Base-by-base conservation (phyloP, 2,888 invertebrate genomes). In the Drosophila mimetica region DNA sequence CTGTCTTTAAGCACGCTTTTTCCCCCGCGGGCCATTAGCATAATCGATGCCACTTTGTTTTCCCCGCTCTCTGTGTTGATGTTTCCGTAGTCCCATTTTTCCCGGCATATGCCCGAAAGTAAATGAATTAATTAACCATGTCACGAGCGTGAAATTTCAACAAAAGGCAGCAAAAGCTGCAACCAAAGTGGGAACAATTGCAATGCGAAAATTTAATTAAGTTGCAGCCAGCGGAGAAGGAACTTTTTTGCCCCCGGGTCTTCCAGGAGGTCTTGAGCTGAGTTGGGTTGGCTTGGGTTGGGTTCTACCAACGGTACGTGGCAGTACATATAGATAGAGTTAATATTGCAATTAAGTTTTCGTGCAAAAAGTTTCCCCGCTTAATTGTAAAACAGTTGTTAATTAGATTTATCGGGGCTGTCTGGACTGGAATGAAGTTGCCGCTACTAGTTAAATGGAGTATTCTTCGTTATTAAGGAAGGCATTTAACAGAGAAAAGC, bases 51-150 rank as follows among this genome's bases (percentile, higher is more conserved):
- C 77, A 82, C 71, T 75, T 80, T 81, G 67, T 78, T 79, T 61
- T 46, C 48, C 11, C 52, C 20, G 48, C 18, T 22, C 25, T 28
- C 50, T 30, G 25, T 28, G 53, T 22, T 54, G 52, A 18, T 66
- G 32, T 37, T 48, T 34, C 46, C 51, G 69, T 22, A 30, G 30
- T 48, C 6, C 32, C 41, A 64, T 80, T 83, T 53, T 75, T 75
- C 54, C 55, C 46, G 20, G 64, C 46, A 70, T 50, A 61, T 37
- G 72, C 66, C 74, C 30, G 30, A 69, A 73, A 76, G 81, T 72
- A 81, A 83, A 83, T 65, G 70, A 88, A 80, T 83, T 88, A 83
- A 83, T 83, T 83, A 83, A 75, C 75, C 80, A 77, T 83, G 75
- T 87, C 83, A 83, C 75, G 54, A 71, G 86, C 71, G 71, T 63